Base-by-base conservation (phyloP, 2,113 vertebrate species). In the Xerus inauris region DNA sequence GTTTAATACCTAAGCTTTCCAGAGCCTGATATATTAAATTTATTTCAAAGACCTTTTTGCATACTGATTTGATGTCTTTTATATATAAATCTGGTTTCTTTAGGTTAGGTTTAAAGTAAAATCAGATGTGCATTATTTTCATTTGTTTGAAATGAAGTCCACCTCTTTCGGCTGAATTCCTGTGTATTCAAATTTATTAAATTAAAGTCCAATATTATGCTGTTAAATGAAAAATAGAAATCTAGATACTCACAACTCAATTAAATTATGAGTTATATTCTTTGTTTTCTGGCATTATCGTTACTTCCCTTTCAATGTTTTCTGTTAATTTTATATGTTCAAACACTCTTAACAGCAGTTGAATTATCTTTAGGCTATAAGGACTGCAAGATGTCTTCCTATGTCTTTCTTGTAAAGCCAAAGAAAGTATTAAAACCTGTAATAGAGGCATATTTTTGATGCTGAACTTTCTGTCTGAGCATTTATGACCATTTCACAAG, bases 11-110 rank as follows among this genome's bases (percentile, higher is more conserved):
- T n/a, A 0, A 90, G 92, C 35, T 94, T 95, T 45, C 92, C 45
- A 96, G 62, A 42, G 28, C 11, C 97, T 96, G 16, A 5, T 97
- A 96, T 94, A 86, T 95, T 96, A 96, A 92, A 59, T 94, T 97
- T 83, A 93, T 91, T 97, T 93, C 95, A 96, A 94, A 97, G 47
- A 22, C 5, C 71, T 51, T 76, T 96, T 91, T 94, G 93, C 84
- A 80, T 95, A 96, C 47, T 47, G 85, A 28, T 89, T 92, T 94
- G 54, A 92, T 93, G n/a, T 65, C 69, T 96, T 67, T 86, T 91
- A 97, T 92, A 80, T 17, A 0, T 94, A 97, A 97, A 98, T 93
- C 2, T 90, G 30, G 85, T n/a, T 76, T 54, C 72, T 42, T 76
- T 84, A 64, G 40, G 85, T 71, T 95, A 93, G 82, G 79, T 13